Evolutionary conservation across 2,888 invertebrate genomes (phyloP).

Genomic region (Diarsia brunnea): DNA sequence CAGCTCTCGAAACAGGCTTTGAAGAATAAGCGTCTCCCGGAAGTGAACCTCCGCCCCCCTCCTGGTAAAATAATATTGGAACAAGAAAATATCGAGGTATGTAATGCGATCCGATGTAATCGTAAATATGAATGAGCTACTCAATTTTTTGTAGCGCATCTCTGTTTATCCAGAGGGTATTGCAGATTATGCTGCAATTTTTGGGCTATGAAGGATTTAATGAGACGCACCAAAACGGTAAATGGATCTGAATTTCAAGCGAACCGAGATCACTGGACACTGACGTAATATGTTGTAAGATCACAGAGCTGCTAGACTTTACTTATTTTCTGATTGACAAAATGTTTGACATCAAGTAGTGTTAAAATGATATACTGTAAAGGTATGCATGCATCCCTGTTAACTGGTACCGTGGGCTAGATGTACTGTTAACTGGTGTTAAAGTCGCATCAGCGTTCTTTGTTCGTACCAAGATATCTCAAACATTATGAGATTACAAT

Average conservation of each 20-base stretch:
- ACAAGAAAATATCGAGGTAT: slow-evolving; percentile 73
- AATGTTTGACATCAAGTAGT: neutral
- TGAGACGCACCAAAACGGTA: neutral
- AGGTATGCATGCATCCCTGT: no score
- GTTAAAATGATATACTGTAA: no score
- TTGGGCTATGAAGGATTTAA: slow-evolving; percentile 13
- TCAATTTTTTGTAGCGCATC: slow-evolving; percentile 71
- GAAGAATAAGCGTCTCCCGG: slow-evolving; percentile 71
- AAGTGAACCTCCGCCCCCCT: slow-evolving; percentile 53
- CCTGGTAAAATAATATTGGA: slow-evolving; percentile 75
- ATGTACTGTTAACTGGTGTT: no score
- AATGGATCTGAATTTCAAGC: no score
- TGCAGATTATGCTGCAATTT: slow-evolving; percentile 31
- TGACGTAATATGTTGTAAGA: neutral
- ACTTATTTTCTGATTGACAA: neutral
- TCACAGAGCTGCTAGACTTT: no score
- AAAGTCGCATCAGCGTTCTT: no score
- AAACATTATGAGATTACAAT: neutral
- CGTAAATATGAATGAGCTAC: slow-evolving; percentile 74
- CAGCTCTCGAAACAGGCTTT: slow-evolving; percentile 69
- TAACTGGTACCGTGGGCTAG: no score
- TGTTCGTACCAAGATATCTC: neutral
- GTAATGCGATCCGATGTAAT: slow-evolving; percentile 71
- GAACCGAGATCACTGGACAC: neutral
- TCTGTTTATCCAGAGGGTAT: slow-evolving; percentile 53